Conservation (phyloP, 2,113 vertebrate genomes). For the Vulpes lagopus region DNA sequence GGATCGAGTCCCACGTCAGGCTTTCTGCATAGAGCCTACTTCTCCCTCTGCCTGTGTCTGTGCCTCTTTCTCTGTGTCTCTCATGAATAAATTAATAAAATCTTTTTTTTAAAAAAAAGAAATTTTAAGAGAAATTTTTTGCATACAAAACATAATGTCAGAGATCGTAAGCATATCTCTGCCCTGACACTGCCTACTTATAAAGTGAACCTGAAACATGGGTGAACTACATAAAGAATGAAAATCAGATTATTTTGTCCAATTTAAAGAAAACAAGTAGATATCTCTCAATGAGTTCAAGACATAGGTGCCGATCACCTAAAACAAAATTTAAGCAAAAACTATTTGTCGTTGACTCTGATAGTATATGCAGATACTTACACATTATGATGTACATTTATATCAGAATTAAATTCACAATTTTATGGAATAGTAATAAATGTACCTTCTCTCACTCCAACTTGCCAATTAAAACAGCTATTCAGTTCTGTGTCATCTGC, state of each 20-base stretch:
- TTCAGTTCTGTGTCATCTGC: neutral
- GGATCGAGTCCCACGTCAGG: no score
- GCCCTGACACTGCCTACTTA: neutral
- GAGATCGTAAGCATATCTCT: neutral
- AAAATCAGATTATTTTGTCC: neutral
- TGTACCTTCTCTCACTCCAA: neutral
- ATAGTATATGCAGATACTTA: neutral
- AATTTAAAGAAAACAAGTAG: neutral
- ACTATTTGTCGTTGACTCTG: neutral
- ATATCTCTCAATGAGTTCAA: slow-evolving; percentile 5
- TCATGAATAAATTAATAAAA: no score
- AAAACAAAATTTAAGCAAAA: slow-evolving; percentile 49
- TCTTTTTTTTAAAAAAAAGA: neutral
- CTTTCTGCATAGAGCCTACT: no score
- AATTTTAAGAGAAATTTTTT: slow-evolving; percentile 11
- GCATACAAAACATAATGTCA: neutral
- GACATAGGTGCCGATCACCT: neutral
- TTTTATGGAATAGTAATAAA: neutral
- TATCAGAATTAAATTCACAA: neutral
- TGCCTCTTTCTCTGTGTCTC: no score
- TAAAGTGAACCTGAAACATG: neutral
- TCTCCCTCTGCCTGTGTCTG: no score
- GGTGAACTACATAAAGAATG: neutral
- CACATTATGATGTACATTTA: neutral
- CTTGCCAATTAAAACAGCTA: neutral